These are phyloP conservation scores for Stenoptilia bipunctidactyla DNA, from an alignment of 2,888 invertebrate genomes.

Conservation along the genomic window DNA sequence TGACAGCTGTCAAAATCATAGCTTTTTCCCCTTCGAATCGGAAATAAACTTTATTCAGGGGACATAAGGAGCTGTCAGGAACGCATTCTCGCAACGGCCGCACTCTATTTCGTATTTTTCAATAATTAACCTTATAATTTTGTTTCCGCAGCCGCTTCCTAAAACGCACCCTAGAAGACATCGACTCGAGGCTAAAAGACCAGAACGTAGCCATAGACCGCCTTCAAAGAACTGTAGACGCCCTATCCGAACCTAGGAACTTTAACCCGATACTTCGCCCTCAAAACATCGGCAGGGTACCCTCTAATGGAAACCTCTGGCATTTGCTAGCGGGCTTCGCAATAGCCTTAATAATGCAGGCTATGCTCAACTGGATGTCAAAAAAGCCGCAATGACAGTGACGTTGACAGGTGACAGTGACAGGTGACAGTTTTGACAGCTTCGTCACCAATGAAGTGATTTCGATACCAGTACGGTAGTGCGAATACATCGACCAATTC, in stretches of 20 bases:
- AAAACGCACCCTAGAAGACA: slow-evolving; percentile 51
- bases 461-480: too few species aligned
- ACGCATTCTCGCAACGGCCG: too few species aligned
- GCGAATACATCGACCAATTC: not conserved
- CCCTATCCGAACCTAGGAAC: slow-evolving; percentile 28
- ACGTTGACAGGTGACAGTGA: slow-evolving; percentile 19
- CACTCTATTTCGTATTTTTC: too few species aligned
- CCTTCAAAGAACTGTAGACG: slow-evolving; percentile 34
- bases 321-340: slow-evolving; percentile 51
- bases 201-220: slow-evolving; percentile 59
- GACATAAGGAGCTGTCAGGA: too few species aligned
- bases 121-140: too few species aligned
- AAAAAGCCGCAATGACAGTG: slow-evolving; percentile 30
- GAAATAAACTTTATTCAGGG: too few species aligned
- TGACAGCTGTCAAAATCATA: too few species aligned
- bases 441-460: not conserved
- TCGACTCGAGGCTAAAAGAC: slow-evolving; percentile 61
- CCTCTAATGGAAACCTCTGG: slow-evolving; percentile 35
- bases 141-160: slow-evolving; percentile 44
- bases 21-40: too few species aligned
- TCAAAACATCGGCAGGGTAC: slow-evolving; percentile 27
- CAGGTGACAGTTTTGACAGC: too few species aligned
- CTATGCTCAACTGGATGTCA: slow-evolving; percentile 49
- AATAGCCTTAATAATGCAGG: slow-evolving; percentile 46
- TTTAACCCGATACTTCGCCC: slow-evolving; percentile 19